Evolutionary conservation across 1,140 invertebrate genomes (phyloP), one percentile per base, ranked within the genome.

Genomic region (Bombus confusus): DNA sequence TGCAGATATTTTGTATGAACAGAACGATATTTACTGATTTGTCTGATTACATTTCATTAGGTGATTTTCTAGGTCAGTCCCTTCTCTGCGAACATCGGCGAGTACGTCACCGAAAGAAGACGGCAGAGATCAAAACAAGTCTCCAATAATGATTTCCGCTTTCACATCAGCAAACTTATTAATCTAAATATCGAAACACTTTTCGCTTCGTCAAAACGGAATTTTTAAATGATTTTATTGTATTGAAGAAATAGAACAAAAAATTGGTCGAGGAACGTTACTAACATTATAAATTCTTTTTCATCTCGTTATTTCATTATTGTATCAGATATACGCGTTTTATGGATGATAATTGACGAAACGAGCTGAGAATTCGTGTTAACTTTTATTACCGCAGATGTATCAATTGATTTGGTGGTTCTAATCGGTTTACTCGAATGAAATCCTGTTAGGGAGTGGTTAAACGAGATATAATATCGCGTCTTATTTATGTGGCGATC

Each of bases 391-490:
- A 59, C 28, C n/a, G 22, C 13, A 3, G 34, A 43, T 43, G 15
- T 37, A 28, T 9, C 8, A 15, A 76, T 80, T 72, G 47, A 75
- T 80, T 68, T 64, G 34, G 43, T 68, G 34, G 41, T 64, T 25
- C 62, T 22, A 75, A 84, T 78, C 41, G 76, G 71, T 84, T 90
- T 75, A 86, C 25, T 28, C 39, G 41, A 31, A 85, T 39, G 47
- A 85, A 80, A 87, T 89, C 75, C 79, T 83, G 73, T 89, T 87
- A 83, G 72, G 75, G 69, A 82, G 83, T 80, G 31, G 66, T 89
- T 87, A 87, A 89, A 88, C 62, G 79, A 52, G n/a, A 90, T 86
- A 88, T 72, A 52, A 84, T 84, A 83, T 91, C 87, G 28, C 77
- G 66, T 57, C 74, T 88, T 91, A 87, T 86, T 91, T 89, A 83